Evolutionary conservation across 2,113 vertebrate species (phyloP), one percentile per base, ranked within the genome.

Genomic region (Panurus biarmicus): DNA sequence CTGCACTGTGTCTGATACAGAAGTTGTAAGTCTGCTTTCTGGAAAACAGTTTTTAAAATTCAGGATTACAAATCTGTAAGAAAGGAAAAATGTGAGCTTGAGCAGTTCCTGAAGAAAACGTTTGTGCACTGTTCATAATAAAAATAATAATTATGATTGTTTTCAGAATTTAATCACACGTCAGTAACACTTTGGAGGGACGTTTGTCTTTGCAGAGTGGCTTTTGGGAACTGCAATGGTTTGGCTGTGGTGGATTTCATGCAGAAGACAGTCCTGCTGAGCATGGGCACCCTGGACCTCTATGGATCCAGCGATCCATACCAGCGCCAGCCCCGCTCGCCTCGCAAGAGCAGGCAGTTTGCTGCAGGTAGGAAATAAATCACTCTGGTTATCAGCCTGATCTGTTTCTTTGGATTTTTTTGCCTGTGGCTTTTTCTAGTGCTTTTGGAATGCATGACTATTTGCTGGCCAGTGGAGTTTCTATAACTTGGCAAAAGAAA

Each of bases 201-300:
- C 9, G 5, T 91, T 80, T 92, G 29, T 95, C 76, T 96, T 80
- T 61, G 65, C 96, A 99, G 99, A 90, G 97, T 99, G 97, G 98
- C 99, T 77, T 98, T 99, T 97, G 99, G 99, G 88, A 99, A 99
- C 96, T 98, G 98, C 96, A 99, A 98, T 86, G 99, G 99, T 75
- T 97, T 99, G 84, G 99, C 98, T 2, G 98, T 99, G 75, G 98
- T 99, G 97, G 99, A 99, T 98, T 99, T 99, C 94, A 98, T 99
- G 91, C 99, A 99, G 98, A 99, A 99, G 98, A 99, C 97, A 45
- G 93, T 99, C 42, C 93, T 99, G 73, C 97, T 99, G 96, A 99
- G 99, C 97, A 98, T 99, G 98, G 98, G 98, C 36, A 99, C 98
- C 35, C 92, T 99, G 93, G 98, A 99, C 84, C 96, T 99, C 14